Evolutionary conservation across 2,888 invertebrate species (phyloP).

Genomic region (Chloroclysta siterata): DNA sequence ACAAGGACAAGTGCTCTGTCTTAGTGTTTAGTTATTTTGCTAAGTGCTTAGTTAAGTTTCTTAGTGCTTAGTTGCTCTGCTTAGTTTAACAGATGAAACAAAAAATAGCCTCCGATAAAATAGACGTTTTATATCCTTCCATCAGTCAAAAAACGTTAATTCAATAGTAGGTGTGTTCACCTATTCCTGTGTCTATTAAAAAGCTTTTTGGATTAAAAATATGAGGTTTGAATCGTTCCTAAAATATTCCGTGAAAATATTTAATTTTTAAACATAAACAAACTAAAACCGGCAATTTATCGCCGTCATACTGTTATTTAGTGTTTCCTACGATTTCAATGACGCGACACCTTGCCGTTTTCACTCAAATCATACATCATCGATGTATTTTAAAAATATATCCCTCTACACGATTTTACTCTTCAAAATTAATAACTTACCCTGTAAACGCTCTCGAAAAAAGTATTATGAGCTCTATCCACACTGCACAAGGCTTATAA

Average conservation of each 20-base stretch:
- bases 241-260: slow-evolving; percentile 38
- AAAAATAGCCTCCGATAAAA: not conserved
- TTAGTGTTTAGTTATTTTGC: no score
- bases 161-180: not conserved
- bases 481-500: slow-evolving; percentile 14
- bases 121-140: slow-evolving; percentile 1
- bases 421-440: slow-evolving; percentile 26
- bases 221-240: slow-evolving; percentile 28
- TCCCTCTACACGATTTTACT: not conserved
- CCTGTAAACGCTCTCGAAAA: slow-evolving; percentile 7
- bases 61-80: not conserved
- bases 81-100: not conserved
- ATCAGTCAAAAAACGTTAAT: not conserved
- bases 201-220: slow-evolving; percentile 42
- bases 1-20: no score
- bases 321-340: slow-evolving; percentile 45
- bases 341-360: slow-evolving; percentile 52
- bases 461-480: slow-evolving; percentile 17
- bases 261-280: slow-evolving; percentile 45
- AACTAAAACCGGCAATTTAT: slow-evolving; percentile 53
- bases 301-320: slow-evolving; percentile 51
- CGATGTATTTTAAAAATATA: slow-evolving; percentile 45
- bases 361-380: slow-evolving; percentile 58
- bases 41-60: no score
- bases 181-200: slow-evolving; percentile 24